Conservation (phyloP, 2,797 vertebrate genomes). For the Etheostoma nigrum region DNA sequence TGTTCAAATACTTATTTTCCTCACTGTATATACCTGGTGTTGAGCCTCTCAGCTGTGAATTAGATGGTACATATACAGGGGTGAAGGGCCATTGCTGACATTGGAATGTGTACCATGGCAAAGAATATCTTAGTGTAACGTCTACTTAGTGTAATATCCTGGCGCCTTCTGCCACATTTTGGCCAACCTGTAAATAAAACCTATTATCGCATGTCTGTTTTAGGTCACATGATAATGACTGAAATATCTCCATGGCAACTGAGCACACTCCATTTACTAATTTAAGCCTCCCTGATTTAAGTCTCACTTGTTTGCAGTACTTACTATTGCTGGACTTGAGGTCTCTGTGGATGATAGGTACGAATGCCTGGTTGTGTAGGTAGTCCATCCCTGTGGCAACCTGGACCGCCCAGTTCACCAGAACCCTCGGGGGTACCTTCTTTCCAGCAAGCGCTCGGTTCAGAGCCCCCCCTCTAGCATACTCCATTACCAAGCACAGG, state of each 20-base stretch:
- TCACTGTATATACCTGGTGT: neutral
- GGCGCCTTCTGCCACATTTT: neutral
- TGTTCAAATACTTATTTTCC: no score
- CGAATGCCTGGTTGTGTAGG: slow-evolving; percentile 91
- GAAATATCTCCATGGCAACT: neutral
- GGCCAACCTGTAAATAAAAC: neutral
- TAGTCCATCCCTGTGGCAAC: slow-evolving; percentile 95
- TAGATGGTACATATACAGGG: neutral
- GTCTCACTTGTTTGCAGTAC: slow-evolving; percentile 64
- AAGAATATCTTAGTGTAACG: slow-evolving; percentile 5
- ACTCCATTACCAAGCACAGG: slow-evolving; percentile 95
- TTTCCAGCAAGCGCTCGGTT: slow-evolving; percentile 91
- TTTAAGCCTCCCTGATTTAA: neutral
- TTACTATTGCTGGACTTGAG: slow-evolving; percentile 97
- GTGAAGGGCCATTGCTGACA: neutral
- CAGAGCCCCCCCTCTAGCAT: slow-evolving; percentile 91
- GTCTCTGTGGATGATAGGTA: slow-evolving; percentile 94
- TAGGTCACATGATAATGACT: neutral
- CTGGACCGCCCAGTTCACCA: slow-evolving; percentile 97
- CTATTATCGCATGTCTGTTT: neutral
- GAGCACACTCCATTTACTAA: neutral
- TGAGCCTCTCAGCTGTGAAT: slow-evolving; percentile 7
- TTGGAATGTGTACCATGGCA: neutral
- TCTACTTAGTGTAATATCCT: slow-evolving; percentile 9
- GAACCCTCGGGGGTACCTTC: slow-evolving; percentile 90